Conservation (phyloP, 2,113 vertebrate genomes). For the Mesitornis unicolor region DNA sequence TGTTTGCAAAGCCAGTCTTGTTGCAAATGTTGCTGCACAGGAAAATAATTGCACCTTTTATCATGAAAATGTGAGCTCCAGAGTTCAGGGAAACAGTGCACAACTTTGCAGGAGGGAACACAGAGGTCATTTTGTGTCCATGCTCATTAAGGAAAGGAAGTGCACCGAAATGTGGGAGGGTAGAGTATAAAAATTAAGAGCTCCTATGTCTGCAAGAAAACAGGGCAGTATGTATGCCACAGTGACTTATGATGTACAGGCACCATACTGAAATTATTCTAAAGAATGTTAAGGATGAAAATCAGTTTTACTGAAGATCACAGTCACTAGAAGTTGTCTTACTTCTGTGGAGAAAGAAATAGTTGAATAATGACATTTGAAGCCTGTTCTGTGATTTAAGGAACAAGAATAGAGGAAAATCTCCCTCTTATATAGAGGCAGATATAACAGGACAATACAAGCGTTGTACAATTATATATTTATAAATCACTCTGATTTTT, state of each 20-base stretch:
- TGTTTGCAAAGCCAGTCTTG: neutral
- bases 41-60: slow-evolving; percentile 4
- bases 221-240: neutral
- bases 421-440: neutral
- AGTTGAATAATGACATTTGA: neutral
- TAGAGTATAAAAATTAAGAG: neutral
- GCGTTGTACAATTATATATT: neutral
- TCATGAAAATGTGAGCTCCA: neutral
- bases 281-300: neutral
- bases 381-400: neutral
- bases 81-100: neutral
- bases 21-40: neutral
- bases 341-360: neutral
- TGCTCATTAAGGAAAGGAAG: slow-evolving; percentile 38
- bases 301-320: neutral
- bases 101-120: neutral
- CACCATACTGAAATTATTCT: neutral
- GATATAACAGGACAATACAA: neutral
- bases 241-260: neutral
- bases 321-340: neutral
- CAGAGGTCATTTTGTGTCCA: slow-evolving; percentile 22
- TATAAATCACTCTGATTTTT: neutral
- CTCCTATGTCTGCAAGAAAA: neutral
- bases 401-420: neutral
- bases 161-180: slow-evolving; percentile 33